Conservation (phyloP, 2,113 vertebrate species). For the Prunella himalayana region DNA sequence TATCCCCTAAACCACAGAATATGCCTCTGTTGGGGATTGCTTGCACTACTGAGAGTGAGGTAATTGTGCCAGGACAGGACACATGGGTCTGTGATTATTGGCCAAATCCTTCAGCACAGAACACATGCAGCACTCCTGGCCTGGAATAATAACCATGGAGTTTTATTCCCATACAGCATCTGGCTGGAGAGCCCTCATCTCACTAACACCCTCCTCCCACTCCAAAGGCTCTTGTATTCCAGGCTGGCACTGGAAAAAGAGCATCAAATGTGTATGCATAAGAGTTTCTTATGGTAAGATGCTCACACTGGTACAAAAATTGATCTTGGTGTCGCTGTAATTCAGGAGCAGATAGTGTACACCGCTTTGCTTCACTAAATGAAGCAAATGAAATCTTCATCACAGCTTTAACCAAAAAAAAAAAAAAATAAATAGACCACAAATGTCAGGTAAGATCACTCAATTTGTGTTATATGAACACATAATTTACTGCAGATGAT, state of each 20-base stretch:
- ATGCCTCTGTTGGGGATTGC: not conserved
- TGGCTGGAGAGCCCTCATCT: not conserved
- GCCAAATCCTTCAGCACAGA: not conserved
- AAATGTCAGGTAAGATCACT: not conserved
- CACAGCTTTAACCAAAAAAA: not conserved
- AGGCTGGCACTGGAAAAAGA: not conserved
- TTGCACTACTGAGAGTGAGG: not conserved
- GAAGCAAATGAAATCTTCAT: not conserved
- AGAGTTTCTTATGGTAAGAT: not conserved
- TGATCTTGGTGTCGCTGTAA: not conserved
- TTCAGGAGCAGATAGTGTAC: not conserved
- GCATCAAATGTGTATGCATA: not conserved
- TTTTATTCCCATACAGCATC: not conserved
- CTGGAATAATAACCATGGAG: not conserved
- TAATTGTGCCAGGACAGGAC: not conserved
- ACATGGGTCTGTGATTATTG: not conserved
- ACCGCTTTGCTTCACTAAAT: not conserved
- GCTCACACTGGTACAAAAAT: not conserved
- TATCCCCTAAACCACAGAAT: not conserved
- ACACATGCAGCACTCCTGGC: fast-evolving
- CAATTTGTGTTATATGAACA: not conserved
- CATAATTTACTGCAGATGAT: not conserved
- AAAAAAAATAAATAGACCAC: not conserved
- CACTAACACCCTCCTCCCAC: not conserved
- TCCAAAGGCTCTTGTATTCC: not conserved